Conservation (phyloP, 1,140 invertebrate genomes). For the Lucilia cuprina region DNA sequence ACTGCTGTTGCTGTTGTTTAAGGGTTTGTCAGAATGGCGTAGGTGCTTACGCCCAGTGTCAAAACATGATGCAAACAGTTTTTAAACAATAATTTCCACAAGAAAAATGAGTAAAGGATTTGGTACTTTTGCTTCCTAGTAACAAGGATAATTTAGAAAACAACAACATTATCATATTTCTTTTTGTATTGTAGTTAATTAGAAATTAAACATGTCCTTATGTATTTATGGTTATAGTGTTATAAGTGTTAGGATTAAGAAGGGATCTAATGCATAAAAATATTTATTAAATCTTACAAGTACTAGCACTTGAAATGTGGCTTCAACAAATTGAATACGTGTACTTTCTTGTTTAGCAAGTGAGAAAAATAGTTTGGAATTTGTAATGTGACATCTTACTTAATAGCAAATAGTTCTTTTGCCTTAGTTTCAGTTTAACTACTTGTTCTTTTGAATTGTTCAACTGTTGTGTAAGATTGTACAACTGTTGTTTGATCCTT, state of each 20-base stretch:
- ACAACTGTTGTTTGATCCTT: background rate
- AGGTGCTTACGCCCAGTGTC: background rate
- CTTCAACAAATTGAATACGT: background rate
- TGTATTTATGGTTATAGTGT: background rate
- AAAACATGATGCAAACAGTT: background rate
- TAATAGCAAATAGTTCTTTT: background rate
- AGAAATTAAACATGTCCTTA: background rate
- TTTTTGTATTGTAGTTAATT: background rate
- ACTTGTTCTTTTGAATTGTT: background rate
- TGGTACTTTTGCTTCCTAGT: background rate
- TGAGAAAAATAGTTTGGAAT: background rate
- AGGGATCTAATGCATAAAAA: background rate
- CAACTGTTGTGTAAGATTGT: background rate
- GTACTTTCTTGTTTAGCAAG: background rate
- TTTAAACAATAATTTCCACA: background rate
- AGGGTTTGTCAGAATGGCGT: background rate
- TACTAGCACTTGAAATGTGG: background rate
- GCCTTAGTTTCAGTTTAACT: background rate
- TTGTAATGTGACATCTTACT: background rate
- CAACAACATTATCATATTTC: background rate
- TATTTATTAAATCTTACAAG: background rate
- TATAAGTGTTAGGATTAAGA: background rate
- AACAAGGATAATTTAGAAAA: background rate
- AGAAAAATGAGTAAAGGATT: constrained; percentile 9
- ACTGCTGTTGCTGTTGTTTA: background rate